phyloP scores from a whole-genome alignment of 2,797 vertebrate species.

The Dermochelys coriacea region DNA sequence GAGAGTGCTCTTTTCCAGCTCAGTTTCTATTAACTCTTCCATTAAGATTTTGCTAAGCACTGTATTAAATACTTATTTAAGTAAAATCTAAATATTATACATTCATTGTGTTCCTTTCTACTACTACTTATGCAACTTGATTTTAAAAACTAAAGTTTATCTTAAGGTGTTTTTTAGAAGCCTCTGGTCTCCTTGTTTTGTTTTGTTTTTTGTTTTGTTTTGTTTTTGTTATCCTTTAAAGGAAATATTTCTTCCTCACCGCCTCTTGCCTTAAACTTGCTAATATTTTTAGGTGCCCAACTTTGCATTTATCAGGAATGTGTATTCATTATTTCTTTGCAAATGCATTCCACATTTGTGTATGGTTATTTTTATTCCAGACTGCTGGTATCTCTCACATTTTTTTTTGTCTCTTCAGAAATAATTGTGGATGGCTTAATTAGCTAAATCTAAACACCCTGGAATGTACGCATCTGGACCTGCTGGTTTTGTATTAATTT shows the following conservation, averaged over 20 bases:
- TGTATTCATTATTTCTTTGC: neutral
- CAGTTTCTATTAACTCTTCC: constrained; percentile 34
- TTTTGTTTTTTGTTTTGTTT: neutral
- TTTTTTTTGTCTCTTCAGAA: neutral
- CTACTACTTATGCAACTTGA: neutral
- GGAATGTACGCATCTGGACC: neutral
- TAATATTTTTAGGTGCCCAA: neutral
- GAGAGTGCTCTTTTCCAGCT: constrained; percentile 30
- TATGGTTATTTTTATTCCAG: neutral
- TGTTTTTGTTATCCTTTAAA: neutral
- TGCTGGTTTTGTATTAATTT: neutral
- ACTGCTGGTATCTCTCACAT: neutral
- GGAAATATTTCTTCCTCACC: neutral
- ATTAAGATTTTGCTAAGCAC: neutral
- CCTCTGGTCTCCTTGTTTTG: too few relatives aligned
- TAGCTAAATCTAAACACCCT: neutral
- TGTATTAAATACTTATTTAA: neutral
- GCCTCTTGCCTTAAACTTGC: too few relatives aligned
- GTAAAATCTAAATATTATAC: neutral
- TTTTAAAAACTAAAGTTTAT: neutral
- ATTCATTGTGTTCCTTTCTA: neutral
- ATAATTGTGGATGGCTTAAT: neutral
- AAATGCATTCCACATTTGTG: neutral
- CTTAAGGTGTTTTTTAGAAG: neutral
- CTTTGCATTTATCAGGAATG: neutral